phyloP scores from a whole-genome alignment of 2,797 vertebrate genomes.

The Platalea minor region DNA sequence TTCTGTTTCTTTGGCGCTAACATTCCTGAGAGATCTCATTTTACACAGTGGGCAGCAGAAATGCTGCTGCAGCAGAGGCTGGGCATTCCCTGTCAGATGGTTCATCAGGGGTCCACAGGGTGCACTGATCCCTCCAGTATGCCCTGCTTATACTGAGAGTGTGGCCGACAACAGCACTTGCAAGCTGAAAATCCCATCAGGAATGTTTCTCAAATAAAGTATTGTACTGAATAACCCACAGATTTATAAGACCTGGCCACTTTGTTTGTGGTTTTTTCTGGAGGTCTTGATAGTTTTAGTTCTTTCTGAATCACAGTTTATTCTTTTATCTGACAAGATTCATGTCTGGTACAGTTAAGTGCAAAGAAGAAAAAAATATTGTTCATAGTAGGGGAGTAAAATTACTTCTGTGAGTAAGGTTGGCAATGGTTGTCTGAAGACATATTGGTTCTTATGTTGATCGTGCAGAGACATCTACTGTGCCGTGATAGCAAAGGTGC shows the following conservation, averaged over 20 bases:
- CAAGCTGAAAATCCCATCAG: background rate
- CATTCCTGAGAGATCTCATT: background rate
- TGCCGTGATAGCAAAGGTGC: background rate
- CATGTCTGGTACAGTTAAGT: background rate
- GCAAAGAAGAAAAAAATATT: background rate
- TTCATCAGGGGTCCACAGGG: background rate
- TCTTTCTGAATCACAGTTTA: background rate
- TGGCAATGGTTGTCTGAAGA: background rate
- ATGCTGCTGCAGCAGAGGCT: background rate
- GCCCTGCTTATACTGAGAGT: background rate
- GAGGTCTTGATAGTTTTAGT: background rate
- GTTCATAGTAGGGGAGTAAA: background rate
- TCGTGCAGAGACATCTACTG: background rate
- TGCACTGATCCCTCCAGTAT: background rate
- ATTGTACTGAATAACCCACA: background rate
- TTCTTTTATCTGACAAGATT: background rate
- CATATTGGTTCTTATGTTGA: background rate
- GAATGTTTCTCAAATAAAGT: background rate
- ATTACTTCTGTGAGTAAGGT: background rate
- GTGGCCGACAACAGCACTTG: background rate
- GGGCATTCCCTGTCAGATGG: background rate
- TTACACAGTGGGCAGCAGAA: slow-evolving; percentile 40
- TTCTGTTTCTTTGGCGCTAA: slow-evolving; percentile 10
- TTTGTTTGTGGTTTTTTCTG: background rate
- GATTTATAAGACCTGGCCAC: background rate